phyloP scores from a whole-genome alignment of 2,888 invertebrate genomes.

The Pachliopta kotzebuea region DNA sequence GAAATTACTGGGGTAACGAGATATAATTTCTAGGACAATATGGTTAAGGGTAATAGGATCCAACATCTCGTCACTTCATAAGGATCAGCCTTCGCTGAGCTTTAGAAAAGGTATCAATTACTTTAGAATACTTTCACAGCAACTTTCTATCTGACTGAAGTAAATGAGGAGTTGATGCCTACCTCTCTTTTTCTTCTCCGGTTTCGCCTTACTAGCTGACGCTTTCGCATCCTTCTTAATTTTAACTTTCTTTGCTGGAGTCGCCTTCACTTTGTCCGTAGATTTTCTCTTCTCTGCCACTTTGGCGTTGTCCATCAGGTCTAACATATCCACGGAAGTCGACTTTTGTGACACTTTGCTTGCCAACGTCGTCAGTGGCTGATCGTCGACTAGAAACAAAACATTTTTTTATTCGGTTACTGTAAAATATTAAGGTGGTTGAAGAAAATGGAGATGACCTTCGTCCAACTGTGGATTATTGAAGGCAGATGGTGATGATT shows the following conservation, averaged over 20 bases:
- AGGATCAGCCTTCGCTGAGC: too few species aligned
- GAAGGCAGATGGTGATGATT: too few species aligned
- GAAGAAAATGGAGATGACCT: too few species aligned
- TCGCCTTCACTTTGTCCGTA: constrained; percentile 47
- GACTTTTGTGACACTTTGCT: constrained; percentile 63
- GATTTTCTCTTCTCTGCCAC: constrained; percentile 61
- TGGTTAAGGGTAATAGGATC: too few species aligned
- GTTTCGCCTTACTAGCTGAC: constrained; percentile 55
- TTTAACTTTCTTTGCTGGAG: constrained; percentile 57
- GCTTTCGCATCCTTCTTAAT: constrained; percentile 54
- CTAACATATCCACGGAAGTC: constrained; percentile 56
- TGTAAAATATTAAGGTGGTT: too few species aligned
- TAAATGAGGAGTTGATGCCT: constrained; percentile 44
- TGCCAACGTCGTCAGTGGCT: constrained; percentile 64
- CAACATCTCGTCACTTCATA: too few species aligned
- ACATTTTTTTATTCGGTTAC: neutral
- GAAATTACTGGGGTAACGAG: too few species aligned
- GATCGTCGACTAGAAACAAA: constrained; percentile 61
- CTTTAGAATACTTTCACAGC: constrained; percentile 39
- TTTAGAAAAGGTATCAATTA: too few species aligned
- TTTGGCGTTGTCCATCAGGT: constrained; percentile 57
- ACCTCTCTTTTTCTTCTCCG: constrained; percentile 74
- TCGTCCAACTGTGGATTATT: too few species aligned
- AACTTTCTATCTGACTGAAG: constrained; percentile 39
- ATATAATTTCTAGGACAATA: too few species aligned